Percentiles rank a stretch among this genome's conserved stretches.
These are phyloP conservation scores for Gallinago undulata DNA, from an alignment of 2,113 vertebrate species.

Conservation along the genomic window DNA sequence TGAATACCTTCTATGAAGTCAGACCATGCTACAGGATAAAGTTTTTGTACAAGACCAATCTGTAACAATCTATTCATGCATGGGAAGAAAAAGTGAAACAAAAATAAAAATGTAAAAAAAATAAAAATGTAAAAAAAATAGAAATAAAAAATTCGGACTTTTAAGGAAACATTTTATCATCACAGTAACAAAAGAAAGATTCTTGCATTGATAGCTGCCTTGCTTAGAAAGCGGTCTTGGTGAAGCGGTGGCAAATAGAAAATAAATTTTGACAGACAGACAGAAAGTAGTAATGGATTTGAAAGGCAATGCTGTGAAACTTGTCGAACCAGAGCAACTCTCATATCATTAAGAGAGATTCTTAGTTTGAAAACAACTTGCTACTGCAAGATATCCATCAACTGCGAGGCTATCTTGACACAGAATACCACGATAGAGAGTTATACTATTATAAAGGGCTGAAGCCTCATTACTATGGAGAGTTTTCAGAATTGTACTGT, in stretches of 20 bases:
- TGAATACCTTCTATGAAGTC: not conserved
- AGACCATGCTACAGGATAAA: not conserved
- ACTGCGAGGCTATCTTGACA: not conserved
- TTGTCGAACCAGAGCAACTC: conserved; percentile 28
- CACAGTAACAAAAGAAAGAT: not conserved
- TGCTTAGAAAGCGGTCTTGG: not conserved
- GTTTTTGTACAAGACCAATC: not conserved
- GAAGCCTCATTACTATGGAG: not conserved
- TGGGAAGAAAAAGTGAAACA: not conserved
- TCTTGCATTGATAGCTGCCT: not conserved
- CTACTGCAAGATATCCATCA: not conserved
- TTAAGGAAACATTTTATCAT: not conserved
- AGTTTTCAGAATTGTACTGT: not conserved
- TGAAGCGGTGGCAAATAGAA: not conserved
- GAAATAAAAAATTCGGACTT: not conserved
- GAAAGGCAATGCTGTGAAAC: conserved; percentile 23
- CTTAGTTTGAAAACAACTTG: conserved; percentile 1
- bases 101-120: not conserved
- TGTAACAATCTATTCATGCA: not conserved
- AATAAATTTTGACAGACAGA: conserved; percentile 23
- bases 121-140: not conserved
- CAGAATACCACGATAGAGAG: not conserved
- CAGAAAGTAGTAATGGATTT: not conserved
- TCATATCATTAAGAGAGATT: not conserved
- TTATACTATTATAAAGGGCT: not conserved